phyloP scores from a whole-genome alignment of 1,140 invertebrate species.

The Cherax quadricarinatus region DNA sequence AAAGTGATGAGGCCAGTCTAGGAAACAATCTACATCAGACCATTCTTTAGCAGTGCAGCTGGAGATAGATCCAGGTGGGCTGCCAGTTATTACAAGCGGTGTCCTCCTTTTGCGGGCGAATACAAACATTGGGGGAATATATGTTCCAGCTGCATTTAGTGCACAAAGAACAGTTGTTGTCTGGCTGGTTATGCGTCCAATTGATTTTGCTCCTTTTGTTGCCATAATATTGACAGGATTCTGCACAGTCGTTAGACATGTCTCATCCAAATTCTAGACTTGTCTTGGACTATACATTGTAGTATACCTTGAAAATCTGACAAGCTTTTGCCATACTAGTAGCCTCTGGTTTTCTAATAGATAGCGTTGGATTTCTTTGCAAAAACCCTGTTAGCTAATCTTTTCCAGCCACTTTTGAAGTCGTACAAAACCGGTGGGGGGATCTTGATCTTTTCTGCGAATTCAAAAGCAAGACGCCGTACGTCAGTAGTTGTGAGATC shows the following conservation, averaged over 20 bases:
- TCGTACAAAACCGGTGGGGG: background rate
- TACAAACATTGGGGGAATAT: constrained; percentile 33
- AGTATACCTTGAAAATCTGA: background rate
- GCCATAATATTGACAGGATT: constrained; percentile 30
- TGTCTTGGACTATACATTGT: background rate
- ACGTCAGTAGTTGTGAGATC: constrained; percentile 41
- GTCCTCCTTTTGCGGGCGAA: background rate
- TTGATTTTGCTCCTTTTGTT: constrained; percentile 36
- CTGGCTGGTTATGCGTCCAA: constrained; percentile 31
- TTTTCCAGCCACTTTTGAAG: constrained; percentile 20
- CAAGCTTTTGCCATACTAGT: background rate
- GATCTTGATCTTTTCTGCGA: constrained; percentile 19
- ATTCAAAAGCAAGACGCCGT: constrained; percentile 31
- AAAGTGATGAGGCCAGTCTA: no score
- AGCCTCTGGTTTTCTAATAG: constrained; percentile 30
- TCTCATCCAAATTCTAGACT: constrained; percentile 45
- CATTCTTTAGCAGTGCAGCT: background rate
- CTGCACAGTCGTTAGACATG: constrained; percentile 32
- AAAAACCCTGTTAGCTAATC: background rate
- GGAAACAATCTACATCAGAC: background rate
- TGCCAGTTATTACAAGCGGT: background rate
- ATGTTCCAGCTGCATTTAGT: constrained; percentile 40
- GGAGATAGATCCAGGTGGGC: no score
- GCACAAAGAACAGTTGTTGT: constrained; percentile 37
- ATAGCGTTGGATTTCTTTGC: constrained; percentile 8